Conservation (phyloP, 2,113 vertebrate species). For the Sterrhoptilus dennistouni region DNA sequence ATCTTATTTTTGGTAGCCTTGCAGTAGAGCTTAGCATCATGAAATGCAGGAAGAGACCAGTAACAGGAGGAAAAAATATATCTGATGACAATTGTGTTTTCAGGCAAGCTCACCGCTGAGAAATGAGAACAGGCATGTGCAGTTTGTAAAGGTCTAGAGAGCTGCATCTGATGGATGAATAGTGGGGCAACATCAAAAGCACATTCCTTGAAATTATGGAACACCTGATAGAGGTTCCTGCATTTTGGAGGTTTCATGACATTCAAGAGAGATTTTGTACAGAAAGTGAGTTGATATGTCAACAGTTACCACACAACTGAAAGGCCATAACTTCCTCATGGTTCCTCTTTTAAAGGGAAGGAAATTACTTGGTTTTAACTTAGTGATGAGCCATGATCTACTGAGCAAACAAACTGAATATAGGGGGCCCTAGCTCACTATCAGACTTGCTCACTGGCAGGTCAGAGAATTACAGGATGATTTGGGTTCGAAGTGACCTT, state of each 20-base stretch:
- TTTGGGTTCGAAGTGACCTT: not conserved
- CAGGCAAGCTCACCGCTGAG: not conserved
- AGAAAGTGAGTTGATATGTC: not conserved
- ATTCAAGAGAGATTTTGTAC: not conserved
- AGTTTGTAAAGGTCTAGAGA: not conserved
- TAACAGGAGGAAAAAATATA: not conserved
- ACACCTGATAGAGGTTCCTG: not conserved
- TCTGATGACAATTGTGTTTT: not conserved
- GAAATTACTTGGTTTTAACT: too few relatives aligned
- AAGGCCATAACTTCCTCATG: too few relatives aligned
- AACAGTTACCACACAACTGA: too few relatives aligned
- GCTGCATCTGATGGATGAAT: not conserved
- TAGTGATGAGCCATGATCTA: not conserved
- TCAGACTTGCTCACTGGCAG: not conserved
- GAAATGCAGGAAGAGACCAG: not conserved
- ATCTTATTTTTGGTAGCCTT: not conserved
- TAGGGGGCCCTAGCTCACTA: rapidly evolving
- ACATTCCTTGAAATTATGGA: not conserved
- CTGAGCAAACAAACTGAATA: not conserved
- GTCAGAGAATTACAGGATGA: not conserved
- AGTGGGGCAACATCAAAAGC: not conserved
- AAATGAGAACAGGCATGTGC: not conserved
- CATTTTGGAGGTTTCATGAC: not conserved
- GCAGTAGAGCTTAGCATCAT: not conserved
- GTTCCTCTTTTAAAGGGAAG: too few relatives aligned